Percentiles rank a stretch among this genome's conserved stretches.
Conservation (phyloP, 2,888 invertebrate genomes). For the Calameuta pallipes region DNA sequence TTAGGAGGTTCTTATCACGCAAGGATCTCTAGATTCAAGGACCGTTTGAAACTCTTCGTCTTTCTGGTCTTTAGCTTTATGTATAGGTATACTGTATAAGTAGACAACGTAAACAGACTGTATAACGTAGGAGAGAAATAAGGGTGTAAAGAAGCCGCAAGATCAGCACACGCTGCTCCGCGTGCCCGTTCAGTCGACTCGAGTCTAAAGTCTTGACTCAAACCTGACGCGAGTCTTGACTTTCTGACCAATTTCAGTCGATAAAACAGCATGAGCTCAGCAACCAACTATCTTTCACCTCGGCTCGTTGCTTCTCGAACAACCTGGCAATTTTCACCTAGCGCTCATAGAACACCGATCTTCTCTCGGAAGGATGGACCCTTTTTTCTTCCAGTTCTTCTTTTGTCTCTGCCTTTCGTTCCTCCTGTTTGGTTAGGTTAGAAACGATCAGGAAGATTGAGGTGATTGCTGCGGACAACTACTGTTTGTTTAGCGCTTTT, state of each 20-base stretch:
- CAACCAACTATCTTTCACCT: conserved; percentile 4
- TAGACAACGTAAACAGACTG: background rate
- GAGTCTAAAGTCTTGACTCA: background rate
- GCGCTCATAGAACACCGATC: conserved; percentile 34
- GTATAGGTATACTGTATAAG: too few relatives aligned
- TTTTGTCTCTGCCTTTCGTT: background rate
- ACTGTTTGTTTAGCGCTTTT: conserved; percentile 61
- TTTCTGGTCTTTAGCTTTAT: background rate
- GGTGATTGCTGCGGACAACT: conserved; percentile 39
- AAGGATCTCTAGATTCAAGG: background rate
- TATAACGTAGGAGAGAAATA: background rate
- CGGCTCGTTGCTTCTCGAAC: conserved; percentile 28
- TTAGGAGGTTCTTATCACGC: too few relatives aligned
- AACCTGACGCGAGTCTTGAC: conserved; percentile 18
- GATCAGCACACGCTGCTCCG: background rate
- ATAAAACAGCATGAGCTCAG: conserved; percentile 46
- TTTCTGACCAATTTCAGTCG: conserved; percentile 58
- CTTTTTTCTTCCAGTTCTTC: background rate
- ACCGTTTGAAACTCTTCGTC: background rate
- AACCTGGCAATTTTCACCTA: conserved; percentile 52
- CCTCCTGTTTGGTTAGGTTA: background rate
- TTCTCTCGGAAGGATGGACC: background rate
- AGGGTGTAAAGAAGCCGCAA: background rate
- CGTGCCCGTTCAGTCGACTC: background rate
- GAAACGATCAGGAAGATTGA: background rate